These are phyloP conservation scores for Polymixis flavicincta DNA, from an alignment of 2,888 invertebrate genomes.

Conservation along the genomic window DNA sequence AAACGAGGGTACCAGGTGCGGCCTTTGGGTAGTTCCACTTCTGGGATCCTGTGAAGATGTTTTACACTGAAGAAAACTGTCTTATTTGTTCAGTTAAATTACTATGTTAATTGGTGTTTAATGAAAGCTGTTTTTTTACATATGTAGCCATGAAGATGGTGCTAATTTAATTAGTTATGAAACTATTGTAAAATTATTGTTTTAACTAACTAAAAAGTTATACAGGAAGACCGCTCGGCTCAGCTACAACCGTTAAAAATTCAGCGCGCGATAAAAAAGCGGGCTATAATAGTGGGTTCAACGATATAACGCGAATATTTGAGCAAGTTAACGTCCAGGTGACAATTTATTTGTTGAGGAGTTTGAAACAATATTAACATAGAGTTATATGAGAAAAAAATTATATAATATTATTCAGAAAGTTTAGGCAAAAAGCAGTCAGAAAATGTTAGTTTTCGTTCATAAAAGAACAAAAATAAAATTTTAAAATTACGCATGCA, in stretches of 20 bases:
- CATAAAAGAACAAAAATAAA: too few relatives aligned
- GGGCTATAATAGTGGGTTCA: background rate
- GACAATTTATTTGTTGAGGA: background rate
- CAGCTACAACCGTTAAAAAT: background rate
- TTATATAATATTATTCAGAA: too few relatives aligned
- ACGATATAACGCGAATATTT: background rate
- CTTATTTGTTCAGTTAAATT: constrained; percentile 4
- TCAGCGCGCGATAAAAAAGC: background rate
- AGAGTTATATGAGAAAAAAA: too few relatives aligned
- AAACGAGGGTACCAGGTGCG: constrained; percentile 83
- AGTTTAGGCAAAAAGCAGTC: too few relatives aligned
- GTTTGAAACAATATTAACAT: background rate
- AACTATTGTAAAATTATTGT: background rate
- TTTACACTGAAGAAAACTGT: constrained; percentile 13
- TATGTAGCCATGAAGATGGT: background rate
- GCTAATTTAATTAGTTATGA: background rate
- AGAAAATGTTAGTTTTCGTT: too few relatives aligned
- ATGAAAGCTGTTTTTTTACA: background rate
- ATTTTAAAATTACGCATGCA: too few relatives aligned
- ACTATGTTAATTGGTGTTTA: background rate
- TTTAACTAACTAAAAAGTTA: background rate
- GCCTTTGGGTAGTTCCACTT: constrained; percentile 67
- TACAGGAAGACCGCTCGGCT: background rate
- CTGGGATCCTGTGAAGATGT: constrained; percentile 72
- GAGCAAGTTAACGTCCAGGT: background rate